phyloP scores from a whole-genome alignment of 2,113 vertebrate genomes.

The Elgaria multicarinata region DNA sequence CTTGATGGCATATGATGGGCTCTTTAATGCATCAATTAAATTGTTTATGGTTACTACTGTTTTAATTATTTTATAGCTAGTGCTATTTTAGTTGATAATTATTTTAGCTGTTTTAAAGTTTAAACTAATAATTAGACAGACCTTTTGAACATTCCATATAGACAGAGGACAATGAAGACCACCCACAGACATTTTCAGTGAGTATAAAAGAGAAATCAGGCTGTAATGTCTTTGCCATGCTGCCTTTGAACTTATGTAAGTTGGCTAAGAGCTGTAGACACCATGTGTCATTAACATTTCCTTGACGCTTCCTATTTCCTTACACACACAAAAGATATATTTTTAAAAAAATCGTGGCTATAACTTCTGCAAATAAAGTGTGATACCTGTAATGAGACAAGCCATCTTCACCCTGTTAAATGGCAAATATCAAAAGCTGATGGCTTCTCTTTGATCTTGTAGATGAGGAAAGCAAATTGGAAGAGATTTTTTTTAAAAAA shows the following conservation, averaged over 20 bases:
- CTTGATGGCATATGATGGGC: no score
- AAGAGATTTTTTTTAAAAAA: not conserved
- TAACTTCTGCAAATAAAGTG: not conserved
- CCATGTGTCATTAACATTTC: not conserved
- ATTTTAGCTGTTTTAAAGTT: no score
- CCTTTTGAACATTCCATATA: not conserved
- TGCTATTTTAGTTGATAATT: no score
- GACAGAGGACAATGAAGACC: not conserved
- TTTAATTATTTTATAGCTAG: no score
- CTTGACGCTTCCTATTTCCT: not conserved
- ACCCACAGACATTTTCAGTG: constrained; percentile 10
- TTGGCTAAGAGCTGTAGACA: not conserved
- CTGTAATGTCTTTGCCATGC: not conserved
- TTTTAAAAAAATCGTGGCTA: not conserved
- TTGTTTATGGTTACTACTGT: no score
- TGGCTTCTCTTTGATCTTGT: not conserved
- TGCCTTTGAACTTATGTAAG: constrained; percentile 32
- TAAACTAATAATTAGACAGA: not conserved
- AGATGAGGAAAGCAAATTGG: constrained; percentile 2
- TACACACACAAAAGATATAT: not conserved
- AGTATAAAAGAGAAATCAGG: constrained; percentile 12
- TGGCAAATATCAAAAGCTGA: constrained; percentile 4
- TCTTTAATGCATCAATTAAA: no score
- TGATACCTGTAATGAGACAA: constrained; percentile 14
- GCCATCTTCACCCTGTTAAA: not conserved